Conservation (phyloP, 2,888 invertebrate genomes). For the Acronicta aceris region DNA sequence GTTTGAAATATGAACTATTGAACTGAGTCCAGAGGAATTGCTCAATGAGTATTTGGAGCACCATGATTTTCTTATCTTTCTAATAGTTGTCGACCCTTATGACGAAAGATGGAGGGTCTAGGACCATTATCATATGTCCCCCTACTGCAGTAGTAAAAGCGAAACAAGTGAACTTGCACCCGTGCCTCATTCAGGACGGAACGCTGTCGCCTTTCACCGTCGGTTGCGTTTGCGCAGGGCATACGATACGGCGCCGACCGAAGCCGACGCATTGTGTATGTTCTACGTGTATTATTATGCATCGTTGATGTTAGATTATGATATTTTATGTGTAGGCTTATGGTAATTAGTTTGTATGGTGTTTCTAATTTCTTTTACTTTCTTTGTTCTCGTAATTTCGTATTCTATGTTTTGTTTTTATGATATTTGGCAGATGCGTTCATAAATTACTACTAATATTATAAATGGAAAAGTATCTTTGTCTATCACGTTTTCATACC, state of each 20-base stretch:
- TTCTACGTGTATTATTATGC: constrained; percentile 11
- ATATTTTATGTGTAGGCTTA: constrained; percentile 17
- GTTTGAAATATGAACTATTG: too few species aligned
- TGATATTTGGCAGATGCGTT: too few species aligned
- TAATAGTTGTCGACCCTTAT: too few species aligned
- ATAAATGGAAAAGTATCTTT: too few species aligned
- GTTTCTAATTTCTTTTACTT: constrained; percentile 17
- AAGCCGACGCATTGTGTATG: constrained; percentile 13
- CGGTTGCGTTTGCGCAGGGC: constrained; percentile 54
- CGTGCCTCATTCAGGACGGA: constrained; percentile 64
- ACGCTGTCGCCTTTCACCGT: constrained; percentile 69
- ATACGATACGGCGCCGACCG: constrained; percentile 25
- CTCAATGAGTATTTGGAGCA: too few species aligned
- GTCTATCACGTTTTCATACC: too few species aligned
- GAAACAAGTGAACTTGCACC: constrained; percentile 57
- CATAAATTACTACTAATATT: too few species aligned
- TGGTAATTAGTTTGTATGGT: constrained; percentile 17
- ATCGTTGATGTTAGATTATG: constrained; percentile 18
- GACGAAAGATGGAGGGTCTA: too few species aligned
- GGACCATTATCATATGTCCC: neutral
- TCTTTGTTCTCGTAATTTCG: constrained; percentile 10
- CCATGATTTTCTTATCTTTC: too few species aligned
- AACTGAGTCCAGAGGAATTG: too few species aligned
- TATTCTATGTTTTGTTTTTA: too few species aligned
- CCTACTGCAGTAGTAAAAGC: constrained; percentile 62